These are phyloP conservation scores for Micropterix aruncella DNA, from an alignment of 2,888 invertebrate genomes.

Conservation along the genomic window DNA sequence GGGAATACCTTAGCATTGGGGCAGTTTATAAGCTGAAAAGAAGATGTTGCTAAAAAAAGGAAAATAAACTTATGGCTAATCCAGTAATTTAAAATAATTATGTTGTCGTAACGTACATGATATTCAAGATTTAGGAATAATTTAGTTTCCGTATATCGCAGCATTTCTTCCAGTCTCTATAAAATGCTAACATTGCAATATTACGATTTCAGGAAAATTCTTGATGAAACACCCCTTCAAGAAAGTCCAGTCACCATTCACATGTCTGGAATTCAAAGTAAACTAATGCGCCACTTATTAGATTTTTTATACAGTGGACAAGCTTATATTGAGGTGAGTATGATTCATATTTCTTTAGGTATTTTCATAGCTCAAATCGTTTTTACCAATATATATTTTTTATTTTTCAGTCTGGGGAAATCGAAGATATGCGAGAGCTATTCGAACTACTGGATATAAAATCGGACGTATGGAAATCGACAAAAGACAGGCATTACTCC, in stretches of 20 bases:
- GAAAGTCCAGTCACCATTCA: slow-evolving; percentile 67
- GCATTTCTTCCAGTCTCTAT: too few relatives aligned
- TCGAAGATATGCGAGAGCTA: slow-evolving; percentile 70
- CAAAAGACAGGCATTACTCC: slow-evolving; percentile 29
- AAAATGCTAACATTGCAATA: too few relatives aligned
- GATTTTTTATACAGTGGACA: slow-evolving; percentile 80
- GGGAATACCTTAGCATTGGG: too few relatives aligned
- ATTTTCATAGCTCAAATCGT: too few relatives aligned
- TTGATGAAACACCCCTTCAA: slow-evolving; percentile 55
- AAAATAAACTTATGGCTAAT: too few relatives aligned
- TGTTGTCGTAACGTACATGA: too few relatives aligned
- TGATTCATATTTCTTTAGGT: slow-evolving; percentile 2
- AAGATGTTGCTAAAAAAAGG: too few relatives aligned
- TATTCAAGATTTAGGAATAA: too few relatives aligned
- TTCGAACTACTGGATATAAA: slow-evolving; percentile 75
- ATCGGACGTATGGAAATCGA: slow-evolving; percentile 60
- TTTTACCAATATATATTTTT: too few relatives aligned
- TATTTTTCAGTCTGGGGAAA: slow-evolving; percentile 61
- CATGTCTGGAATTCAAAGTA: slow-evolving; percentile 69
- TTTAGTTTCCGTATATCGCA: too few relatives aligned
- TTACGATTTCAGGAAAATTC: slow-evolving; percentile 37
- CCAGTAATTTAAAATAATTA: too few relatives aligned
- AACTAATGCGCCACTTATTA: slow-evolving; percentile 67
- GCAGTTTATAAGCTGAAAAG: too few relatives aligned
- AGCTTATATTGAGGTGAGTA: slow-evolving; percentile 59